Evolutionary conservation across 1,140 invertebrate genomes (phyloP).

Genomic region (Conus ventricosus): DNA sequence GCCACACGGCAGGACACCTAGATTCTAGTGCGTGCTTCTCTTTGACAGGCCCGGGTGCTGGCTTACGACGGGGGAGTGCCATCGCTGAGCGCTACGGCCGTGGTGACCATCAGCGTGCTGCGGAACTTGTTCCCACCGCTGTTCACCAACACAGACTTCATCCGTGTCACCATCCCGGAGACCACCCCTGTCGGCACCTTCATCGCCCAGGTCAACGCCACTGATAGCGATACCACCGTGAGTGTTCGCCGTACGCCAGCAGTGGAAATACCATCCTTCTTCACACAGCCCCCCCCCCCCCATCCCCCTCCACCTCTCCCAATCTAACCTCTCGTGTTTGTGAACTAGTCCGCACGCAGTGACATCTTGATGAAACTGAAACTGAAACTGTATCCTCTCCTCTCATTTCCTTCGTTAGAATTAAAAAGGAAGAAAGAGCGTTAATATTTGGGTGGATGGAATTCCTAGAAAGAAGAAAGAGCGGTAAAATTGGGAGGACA

Average conservation of each 20-base stretch:
- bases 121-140: slow-evolving; percentile 55
- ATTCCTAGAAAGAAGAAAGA: too few species aligned
- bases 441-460: too few species aligned
- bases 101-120: slow-evolving; percentile 81
- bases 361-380: too few species aligned
- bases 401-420: too few species aligned
- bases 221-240: slow-evolving; percentile 53
- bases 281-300: too few species aligned
- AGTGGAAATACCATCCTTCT: too few species aligned
- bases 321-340: too few species aligned
- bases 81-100: slow-evolving; percentile 86
- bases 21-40: slow-evolving; percentile 11
- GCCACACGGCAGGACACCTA: not conserved
- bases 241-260: slow-evolving; percentile 3
- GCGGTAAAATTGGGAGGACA: too few species aligned
- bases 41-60: slow-evolving; percentile 50
- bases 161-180: slow-evolving; percentile 45
- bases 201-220: slow-evolving; percentile 49
- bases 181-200: slow-evolving; percentile 49
- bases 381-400: too few species aligned
- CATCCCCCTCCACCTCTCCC: too few species aligned
- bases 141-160: slow-evolving; percentile 42
- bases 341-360: too few species aligned
- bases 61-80: slow-evolving; percentile 91
- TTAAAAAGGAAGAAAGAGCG: too few species aligned